Conservation (phyloP, 2,888 invertebrate species). For the Orchesellides sinensis region DNA sequence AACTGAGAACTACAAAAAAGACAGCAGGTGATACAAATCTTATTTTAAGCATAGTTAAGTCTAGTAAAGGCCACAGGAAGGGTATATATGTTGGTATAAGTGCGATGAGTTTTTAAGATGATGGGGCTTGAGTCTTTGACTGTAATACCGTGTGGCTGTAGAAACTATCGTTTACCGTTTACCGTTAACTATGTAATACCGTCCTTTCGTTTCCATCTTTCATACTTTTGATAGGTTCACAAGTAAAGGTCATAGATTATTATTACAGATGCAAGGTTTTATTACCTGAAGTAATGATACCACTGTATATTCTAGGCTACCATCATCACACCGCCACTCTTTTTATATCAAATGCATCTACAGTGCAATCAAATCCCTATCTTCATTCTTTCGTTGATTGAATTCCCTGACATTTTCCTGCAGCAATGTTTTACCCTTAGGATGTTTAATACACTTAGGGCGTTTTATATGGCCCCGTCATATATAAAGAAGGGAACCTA, state of each 20-base stretch:
- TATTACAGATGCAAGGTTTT: conserved; percentile 39
- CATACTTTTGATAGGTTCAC: conserved; percentile 9
- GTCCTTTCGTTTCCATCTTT: not conserved
- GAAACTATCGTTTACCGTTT: too few species aligned
- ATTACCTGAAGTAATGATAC: conserved; percentile 31
- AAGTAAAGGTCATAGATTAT: conserved; percentile 45
- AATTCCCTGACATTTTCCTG: conserved; percentile 44
- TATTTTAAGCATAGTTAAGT: too few species aligned
- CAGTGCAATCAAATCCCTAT: not conserved
- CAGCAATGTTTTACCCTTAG: conserved; percentile 30
- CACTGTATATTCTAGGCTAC: not conserved
- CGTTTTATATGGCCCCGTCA: too few species aligned
- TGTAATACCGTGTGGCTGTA: too few species aligned
- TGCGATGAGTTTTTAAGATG: too few species aligned
- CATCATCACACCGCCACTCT: not conserved
- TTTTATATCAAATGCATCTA: not conserved
- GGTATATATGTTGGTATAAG: too few species aligned
- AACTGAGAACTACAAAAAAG: conserved; percentile 58
- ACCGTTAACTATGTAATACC: conserved; percentile 15
- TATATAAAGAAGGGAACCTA: too few species aligned
- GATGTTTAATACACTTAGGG: too few species aligned
- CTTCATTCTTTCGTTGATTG: conserved; percentile 23
- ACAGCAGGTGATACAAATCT: conserved; percentile 55
- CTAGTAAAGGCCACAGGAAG: too few species aligned
- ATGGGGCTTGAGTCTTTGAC: too few species aligned